Base-by-base conservation (phyloP, 2,888 invertebrate species). In the Hyles lineata region DNA sequence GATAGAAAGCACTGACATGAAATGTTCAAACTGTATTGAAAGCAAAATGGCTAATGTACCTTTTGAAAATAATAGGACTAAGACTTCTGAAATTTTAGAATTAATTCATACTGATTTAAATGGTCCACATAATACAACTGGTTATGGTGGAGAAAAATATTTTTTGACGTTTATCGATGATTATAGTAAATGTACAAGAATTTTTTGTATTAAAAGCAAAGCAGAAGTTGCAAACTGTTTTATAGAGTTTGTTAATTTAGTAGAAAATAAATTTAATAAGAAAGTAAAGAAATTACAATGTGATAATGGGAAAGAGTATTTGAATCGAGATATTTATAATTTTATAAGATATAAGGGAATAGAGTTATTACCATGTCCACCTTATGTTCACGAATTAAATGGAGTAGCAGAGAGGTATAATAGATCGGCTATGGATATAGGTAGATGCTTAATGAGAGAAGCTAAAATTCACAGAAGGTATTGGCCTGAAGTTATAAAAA, bases 351-450 rank as follows among this genome's bases (percentile, higher is more conserved):
- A 81, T 52, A 80, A 80, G 60, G 82, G 81, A 35, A 82, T 82
- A 73, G 58, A 73, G 63, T 74, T 82, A 71, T 72, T 73, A 73
- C 76, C 82, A 59, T 80, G 81, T 76, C 80, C 82, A 74, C 74
- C 82, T 17, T 83, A 81, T 61, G 77, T 78, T 6, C 81, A 83
- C 76, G 79, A 84, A 76, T 74, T 83, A 74, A 83, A 83, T 77
- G 81, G 82, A 69, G 74, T 74, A 71, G 80, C 80, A 2, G 80
- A 82, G 74, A 79, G 80, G 73, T 82, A 79, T 72, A 82, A 82
- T 74, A 77, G 79, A 50, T 76, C 81, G 23, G 71, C 60, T 62
- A 82, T 80, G 81, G 79, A 83, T 70, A 79, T 77, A 35, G 79
- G 70, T 15, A 78, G 82, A 21, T 80, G 80, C 75, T 73, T 81